Evolutionary conservation across 2,888 invertebrate species (phyloP).

Genomic region (Lutraria lutraria): DNA sequence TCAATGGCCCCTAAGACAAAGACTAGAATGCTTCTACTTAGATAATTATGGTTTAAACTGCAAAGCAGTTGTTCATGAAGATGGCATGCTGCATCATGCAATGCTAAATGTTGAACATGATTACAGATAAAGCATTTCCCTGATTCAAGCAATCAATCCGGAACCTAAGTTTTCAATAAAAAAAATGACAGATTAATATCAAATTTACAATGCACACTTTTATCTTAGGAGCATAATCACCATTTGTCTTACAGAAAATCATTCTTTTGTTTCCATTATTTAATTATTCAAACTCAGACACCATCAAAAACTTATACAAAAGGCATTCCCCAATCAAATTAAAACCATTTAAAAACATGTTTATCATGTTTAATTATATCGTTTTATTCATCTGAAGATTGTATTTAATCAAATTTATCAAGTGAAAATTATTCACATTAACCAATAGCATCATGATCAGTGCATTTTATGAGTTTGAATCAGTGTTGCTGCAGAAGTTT

Average conservation of each 20-base stretch:
- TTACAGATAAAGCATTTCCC: not conserved
- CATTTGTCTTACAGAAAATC: not conserved
- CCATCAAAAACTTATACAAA: not conserved
- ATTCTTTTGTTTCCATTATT: not conserved
- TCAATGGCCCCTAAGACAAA: too few relatives aligned
- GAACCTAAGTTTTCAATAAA: not conserved
- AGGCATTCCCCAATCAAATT: slow-evolving; percentile 6
- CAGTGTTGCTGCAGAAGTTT: slow-evolving; percentile 4
- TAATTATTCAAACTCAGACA: slow-evolving; percentile 13
- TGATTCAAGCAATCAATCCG: not conserved
- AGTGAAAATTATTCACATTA: slow-evolving; percentile 25
- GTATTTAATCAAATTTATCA: slow-evolving; percentile 18
- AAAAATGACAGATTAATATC: slow-evolving; percentile 13
- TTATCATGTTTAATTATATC: slow-evolving; percentile 6
- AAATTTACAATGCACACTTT: slow-evolving; percentile 2
- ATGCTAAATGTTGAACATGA: not conserved
- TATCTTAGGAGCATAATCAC: slow-evolving; percentile 1
- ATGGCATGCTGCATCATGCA: not conserved
- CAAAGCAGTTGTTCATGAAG: too few relatives aligned
- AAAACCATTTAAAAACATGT: not conserved
- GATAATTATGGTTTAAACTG: too few relatives aligned
- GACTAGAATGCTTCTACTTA: too few relatives aligned
- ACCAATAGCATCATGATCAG: slow-evolving; percentile 11
- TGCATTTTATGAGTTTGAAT: slow-evolving; percentile 22
- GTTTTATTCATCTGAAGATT: slow-evolving; percentile 17